Base-by-base conservation (phyloP, 2,888 invertebrate genomes). In the Allygus modestus region DNA sequence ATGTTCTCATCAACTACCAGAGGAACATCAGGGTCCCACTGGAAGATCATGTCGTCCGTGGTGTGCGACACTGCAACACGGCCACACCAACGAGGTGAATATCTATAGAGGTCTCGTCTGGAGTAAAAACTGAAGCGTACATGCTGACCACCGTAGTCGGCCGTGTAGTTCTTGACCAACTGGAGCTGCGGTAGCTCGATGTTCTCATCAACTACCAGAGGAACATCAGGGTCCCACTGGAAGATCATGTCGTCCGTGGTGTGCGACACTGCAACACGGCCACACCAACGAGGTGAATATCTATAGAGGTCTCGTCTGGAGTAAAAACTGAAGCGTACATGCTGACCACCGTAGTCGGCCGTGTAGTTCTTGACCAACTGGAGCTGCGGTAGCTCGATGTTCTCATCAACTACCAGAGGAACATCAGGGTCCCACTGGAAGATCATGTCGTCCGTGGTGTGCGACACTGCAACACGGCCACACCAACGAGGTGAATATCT, bases 171-270 rank as follows among this genome's bases (percentile, higher is more conserved):
- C 91, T 96, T 96, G 54, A 97, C 96, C 88, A 98, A 93, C 89
- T 95, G 94, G 88, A 98, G 92, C 89, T 98, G 98, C 0, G 98
- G 98, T 89, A 98, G 91, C 90, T 98, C 97, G 85, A 98, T 97
- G 90, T 97, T 95, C 89, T 96, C 95, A 89, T 97, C 97, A 33
- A 97, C 97, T 81, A 96, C 97, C 84, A 98, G 92, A 0, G 97
- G 97, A 82, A 97, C 96, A 75, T 96, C 96, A 43, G 96, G 96
- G 90, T 97, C 96, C 98, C 98, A 98, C 90, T 97, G 96, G 91
- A 98, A 98, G 87, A 97, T 94, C 93, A 98, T 94, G 91, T 98
- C 97, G 88, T 97, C 97, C 17, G 97, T 97, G 33, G 98, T 98
- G 90, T 98, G 97, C 0, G 97, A 97, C 89, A 98, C 98, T 98